Base-by-base conservation (phyloP, 2,797 vertebrate genomes). In the Tauraco hartlaubi region DNA sequence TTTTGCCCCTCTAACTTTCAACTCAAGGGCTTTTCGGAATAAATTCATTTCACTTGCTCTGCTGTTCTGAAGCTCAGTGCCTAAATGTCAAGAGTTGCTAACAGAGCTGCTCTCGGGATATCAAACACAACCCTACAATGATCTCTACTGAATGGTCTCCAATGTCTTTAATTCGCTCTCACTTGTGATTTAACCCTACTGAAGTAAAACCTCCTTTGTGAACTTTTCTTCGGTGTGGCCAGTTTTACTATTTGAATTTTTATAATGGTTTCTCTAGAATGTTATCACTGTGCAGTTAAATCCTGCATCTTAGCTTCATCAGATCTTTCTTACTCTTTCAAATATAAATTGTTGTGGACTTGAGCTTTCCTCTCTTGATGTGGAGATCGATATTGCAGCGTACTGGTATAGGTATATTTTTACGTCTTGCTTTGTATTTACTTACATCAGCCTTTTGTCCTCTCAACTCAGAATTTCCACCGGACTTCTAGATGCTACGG, bases 131-230 rank as follows among this genome's bases (percentile, higher is more conserved):
- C 8, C 10, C n/a, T 26, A 29, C 26, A 39, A 11, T 0, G 3
- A 25, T 6, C 33, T 31, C 29, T 13, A 18, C 1, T 23, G 41
- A 67, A 28, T 2, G 5, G 22, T 29, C 41, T 44, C n/a, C n/a
- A 22, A 33, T 0, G 3, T 20, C 46, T 52, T 71, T 12, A 72
- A 79, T 25, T 58, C 0, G 0, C 4, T 85, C 59, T 51, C 29
- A 5, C 4, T 6, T 62, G 9, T 22, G 9, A 64, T 22, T 41
- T 33, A 48, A 41, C 51, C 49, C 35, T 17, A 62, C 29, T 58
- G 13, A 72, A 73, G 18, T 21, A 43, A 72, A 79, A 44, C 9
- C 41, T 66, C 51, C 48, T 29, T 58, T 67, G 29, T 58, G 49
- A 79, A 9, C 20, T 61, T 26, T 22, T 20, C n/a, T 75, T 71